Conservation (phyloP, 2,888 invertebrate genomes). For the Lithophane socia region DNA sequence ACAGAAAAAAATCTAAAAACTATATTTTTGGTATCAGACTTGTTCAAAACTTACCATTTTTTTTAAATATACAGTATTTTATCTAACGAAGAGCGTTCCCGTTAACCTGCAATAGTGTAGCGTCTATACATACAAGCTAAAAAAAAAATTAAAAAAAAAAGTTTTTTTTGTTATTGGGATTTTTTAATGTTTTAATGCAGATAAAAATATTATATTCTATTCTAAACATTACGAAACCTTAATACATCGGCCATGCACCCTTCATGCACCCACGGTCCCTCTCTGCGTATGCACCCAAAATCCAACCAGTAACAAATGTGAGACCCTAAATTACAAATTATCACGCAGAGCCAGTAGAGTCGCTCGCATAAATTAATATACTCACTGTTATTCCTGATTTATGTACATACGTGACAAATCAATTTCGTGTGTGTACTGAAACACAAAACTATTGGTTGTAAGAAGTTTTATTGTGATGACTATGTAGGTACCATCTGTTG, state of each 20-base stretch:
- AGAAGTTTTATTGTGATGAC: conserved; percentile 17
- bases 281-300: conserved; percentile 41
- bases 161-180: too few species aligned
- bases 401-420: conserved; percentile 49
- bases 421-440: conserved; percentile 31
- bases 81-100: too few species aligned
- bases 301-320: conserved; percentile 43
- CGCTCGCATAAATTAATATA: conserved; percentile 48
- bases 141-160: too few species aligned
- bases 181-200: too few species aligned
- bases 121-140: too few species aligned
- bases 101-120: too few species aligned
- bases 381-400: conserved; percentile 42
- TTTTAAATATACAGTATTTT: too few species aligned
- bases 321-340: conserved; percentile 58
- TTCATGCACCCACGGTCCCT: background rate
- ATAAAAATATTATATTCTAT: too few species aligned
- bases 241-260: background rate
- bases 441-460: conserved; percentile 7
- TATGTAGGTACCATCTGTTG: background rate
- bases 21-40: too few species aligned
- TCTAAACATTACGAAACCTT: background rate
- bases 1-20: too few species aligned
- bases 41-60: too few species aligned
- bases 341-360: conserved; percentile 43